Evolutionary conservation across 2,113 vertebrate genomes (phyloP).

Genomic region (Eublepharis macularius): DNA sequence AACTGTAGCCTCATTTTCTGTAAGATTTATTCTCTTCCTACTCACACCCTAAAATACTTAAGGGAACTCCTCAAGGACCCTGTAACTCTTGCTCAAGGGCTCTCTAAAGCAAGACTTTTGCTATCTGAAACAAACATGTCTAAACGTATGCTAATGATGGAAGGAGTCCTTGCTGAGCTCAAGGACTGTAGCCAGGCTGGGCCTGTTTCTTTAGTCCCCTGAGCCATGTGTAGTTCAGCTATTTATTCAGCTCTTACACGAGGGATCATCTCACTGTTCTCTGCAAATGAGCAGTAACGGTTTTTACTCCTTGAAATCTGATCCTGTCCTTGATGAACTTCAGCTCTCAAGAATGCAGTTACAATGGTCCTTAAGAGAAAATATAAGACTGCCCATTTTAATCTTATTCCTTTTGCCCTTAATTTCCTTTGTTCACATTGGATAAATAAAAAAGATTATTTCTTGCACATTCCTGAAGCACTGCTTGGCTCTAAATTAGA

Average conservation of each 20-base stretch:
- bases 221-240: neutral
- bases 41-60: no score
- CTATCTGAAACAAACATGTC: neutral
- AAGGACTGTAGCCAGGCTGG: neutral
- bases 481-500: conserved; percentile 64
- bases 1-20: no score
- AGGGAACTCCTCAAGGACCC: no score
- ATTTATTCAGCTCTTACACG: conserved; percentile 2
- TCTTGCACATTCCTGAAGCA: conserved; percentile 56
- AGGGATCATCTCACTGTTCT: conserved; percentile 31
- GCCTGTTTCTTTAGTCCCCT: neutral
- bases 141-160: neutral
- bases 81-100: no score
- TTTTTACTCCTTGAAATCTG: conserved; percentile 42
- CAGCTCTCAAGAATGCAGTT: conserved; percentile 53
- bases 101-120: neutral
- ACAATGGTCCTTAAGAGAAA: conserved; percentile 57
- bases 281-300: conserved; percentile 34
- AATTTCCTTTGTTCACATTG: conserved; percentile 67
- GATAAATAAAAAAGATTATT: conserved; percentile 71
- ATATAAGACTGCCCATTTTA: conserved; percentile 62
- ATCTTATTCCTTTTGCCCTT: conserved; percentile 57
- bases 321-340: conserved; percentile 60
- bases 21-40: no score
- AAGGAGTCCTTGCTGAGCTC: neutral